Evolutionary conservation across 2,113 vertebrate species (phyloP).

Genomic region (Silurus meridionalis): DNA sequence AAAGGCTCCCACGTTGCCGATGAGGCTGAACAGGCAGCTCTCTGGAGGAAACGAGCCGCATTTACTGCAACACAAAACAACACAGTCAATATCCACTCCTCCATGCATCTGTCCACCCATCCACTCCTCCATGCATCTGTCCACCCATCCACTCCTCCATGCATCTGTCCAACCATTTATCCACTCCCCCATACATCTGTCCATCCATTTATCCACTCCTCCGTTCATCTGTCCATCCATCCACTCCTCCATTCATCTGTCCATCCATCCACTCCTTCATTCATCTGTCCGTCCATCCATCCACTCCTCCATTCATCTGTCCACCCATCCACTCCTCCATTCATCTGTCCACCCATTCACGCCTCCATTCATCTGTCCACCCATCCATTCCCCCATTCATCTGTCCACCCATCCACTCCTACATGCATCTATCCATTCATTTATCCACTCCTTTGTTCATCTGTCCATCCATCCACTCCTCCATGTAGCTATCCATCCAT

Average conservation of each 20-base stretch:
- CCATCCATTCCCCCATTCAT: not conserved
- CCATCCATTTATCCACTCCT: not conserved
- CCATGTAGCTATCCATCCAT: not conserved
- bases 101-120: not conserved
- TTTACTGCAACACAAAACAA: conserved; percentile 73
- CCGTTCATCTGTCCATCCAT: no score
- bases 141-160: no score
- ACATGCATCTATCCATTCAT: not conserved
- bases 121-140: not conserved
- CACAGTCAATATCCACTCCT: not conserved
- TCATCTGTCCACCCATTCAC: not conserved
- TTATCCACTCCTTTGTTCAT: not conserved
- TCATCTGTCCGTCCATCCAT: not conserved
- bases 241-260: not conserved
- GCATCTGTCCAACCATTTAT: not conserved
- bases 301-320: not conserved
- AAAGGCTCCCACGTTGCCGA: conserved; percentile 89
- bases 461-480: no score
- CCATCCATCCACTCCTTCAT: not conserved
- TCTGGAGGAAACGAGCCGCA: conserved; percentile 89
- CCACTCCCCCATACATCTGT: not conserved
- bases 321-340: not conserved
- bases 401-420: not conserved
- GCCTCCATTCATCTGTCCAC: not conserved
- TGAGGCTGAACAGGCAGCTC: conserved; percentile 92